phyloP scores from a whole-genome alignment of 2,113 vertebrate genomes.

The Struthio camelus region DNA sequence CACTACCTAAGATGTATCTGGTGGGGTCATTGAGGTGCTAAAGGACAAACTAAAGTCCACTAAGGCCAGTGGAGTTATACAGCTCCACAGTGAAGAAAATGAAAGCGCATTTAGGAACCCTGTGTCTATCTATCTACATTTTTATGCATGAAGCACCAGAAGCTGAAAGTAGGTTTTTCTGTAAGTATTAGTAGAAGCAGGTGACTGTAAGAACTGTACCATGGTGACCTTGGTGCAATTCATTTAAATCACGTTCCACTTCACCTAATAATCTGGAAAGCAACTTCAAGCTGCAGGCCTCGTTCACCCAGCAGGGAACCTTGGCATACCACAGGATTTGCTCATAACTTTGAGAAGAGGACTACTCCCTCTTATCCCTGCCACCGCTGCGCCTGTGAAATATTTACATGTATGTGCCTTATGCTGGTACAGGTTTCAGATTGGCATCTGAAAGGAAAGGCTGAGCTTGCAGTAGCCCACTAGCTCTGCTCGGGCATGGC shows the following conservation, averaged over 20 bases:
- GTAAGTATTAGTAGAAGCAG: background rate
- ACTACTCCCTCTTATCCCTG: fast-evolving
- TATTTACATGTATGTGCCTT: background rate
- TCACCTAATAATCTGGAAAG: background rate
- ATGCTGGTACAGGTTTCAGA: background rate
- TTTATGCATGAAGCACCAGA: background rate
- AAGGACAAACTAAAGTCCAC: background rate
- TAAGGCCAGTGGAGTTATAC: background rate
- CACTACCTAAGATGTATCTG: background rate
- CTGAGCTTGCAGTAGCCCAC: background rate
- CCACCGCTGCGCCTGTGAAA: background rate
- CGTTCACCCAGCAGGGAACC: fast-evolving
- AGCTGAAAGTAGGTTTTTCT: background rate
- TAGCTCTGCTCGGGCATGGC: background rate
- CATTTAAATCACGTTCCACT: background rate
- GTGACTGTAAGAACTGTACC: background rate
- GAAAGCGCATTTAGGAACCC: background rate
- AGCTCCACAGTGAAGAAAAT: background rate
- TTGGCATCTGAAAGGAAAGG: background rate
- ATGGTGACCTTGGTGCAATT: background rate
- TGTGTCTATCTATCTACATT: background rate
- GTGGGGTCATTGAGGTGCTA: background rate
- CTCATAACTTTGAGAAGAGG: background rate
- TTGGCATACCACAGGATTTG: background rate
- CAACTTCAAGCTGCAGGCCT: fast-evolving